Percentiles rank a stretch among this genome's conserved stretches.
Evolutionary conservation across 37 sponge, comb jelly and placozoan genomes (phyloP).

Genomic region (Cliona cf. orientalis): DNA sequence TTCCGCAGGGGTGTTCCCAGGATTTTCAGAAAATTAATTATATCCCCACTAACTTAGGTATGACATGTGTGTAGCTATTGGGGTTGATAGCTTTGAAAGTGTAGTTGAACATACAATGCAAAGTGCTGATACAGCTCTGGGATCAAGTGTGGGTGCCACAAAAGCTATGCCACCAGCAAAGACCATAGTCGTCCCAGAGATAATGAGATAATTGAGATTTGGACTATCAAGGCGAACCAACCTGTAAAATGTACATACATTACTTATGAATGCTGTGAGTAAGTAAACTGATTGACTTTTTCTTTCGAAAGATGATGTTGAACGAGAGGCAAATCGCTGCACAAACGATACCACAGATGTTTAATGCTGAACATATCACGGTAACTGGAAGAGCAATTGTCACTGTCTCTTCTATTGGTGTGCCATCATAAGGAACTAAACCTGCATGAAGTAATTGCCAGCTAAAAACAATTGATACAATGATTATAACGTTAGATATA

Average conservation of each 20-base stretch:
- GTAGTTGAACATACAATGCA: constrained; percentile 16
- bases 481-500: no score
- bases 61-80: no score
- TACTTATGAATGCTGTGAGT: no score
- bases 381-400: constrained; percentile 2
- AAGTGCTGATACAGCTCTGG: not conserved
- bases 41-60: no score
- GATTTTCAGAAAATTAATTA: no score
- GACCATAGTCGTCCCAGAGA: not conserved
- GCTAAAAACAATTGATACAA: no score
- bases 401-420: not conserved
- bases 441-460: no score
- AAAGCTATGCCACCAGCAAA: not conserved
- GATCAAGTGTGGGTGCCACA: not conserved
- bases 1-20: no score
- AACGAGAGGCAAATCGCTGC: constrained; percentile 11
- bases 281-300: no score
- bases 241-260: not conserved
- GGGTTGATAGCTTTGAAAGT: no score
- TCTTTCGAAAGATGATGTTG: constrained; percentile 14
- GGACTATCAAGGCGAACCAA: constrained; percentile 8
- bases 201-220: constrained; percentile 19
- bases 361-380: not conserved
- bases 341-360: not conserved
- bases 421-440: constrained; percentile 34